These are phyloP conservation scores for Felis chaus DNA, from an alignment of 2,113 vertebrate genomes.

Conservation along the genomic window DNA sequence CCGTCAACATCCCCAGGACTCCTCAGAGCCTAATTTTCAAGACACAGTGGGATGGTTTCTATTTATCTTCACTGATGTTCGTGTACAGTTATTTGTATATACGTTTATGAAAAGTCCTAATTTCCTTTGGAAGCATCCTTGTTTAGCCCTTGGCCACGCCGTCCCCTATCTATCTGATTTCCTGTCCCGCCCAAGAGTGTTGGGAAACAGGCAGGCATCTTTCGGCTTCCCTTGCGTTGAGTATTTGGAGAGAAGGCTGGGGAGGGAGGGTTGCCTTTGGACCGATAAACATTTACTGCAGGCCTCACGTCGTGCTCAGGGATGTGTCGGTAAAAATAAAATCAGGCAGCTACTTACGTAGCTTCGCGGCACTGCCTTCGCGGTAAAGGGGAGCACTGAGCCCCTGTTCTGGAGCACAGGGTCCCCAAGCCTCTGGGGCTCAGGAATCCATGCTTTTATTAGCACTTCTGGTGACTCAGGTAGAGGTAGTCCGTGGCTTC, in stretches of 20 bases:
- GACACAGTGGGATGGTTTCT: neutral
- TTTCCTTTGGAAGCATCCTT: conserved; percentile 11
- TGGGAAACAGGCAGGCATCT: neutral
- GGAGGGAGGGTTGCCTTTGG: neutral
- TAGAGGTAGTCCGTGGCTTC: neutral
- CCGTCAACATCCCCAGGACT: neutral
- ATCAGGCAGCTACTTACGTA: neutral
- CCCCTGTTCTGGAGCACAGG: neutral
- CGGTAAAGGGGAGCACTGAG: neutral
- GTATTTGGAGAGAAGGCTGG: neutral
- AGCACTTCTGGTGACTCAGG: neutral
- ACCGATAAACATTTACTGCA: neutral
- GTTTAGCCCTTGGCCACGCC: neutral
- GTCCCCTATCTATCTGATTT: neutral
- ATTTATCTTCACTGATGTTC: conserved; percentile 11
- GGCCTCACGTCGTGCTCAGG: neutral
- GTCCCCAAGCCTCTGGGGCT: neutral
- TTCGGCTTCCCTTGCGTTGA: neutral
- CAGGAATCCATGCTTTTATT: neutral
- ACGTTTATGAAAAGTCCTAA: neutral
- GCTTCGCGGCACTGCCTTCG: neutral
- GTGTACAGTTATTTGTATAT: neutral
- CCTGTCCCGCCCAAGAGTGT: neutral
- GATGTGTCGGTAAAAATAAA: neutral
- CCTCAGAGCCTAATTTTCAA: neutral